A percentile compares a stretch with the other conserved stretches of the same genome.
Evolutionary conservation across 92 coral and sea anemone species (phyloP).

Genomic region (Porites cylindrica): DNA sequence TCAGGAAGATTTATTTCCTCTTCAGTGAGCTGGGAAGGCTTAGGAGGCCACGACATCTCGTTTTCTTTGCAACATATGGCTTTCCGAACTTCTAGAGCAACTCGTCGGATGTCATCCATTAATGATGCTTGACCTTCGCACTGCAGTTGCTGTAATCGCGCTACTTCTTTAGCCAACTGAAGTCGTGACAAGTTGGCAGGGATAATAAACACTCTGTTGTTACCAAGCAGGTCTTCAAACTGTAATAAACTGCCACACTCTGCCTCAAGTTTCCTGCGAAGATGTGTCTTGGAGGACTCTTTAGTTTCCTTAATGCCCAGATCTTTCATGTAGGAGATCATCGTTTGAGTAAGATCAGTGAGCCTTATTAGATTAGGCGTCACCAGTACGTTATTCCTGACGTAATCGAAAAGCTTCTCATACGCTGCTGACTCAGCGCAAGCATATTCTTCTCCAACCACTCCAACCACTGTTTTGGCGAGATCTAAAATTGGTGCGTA

Average conservation of each 20-base stretch:
- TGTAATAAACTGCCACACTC: constrained; percentile 5
- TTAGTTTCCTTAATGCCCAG: no score
- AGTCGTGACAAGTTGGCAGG: constrained; percentile 40
- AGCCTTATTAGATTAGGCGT: no score
- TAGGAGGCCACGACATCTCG: constrained; percentile 16
- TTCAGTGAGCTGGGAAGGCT: neutral
- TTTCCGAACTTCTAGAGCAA: constrained; percentile 43
- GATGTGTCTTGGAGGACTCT: no score
- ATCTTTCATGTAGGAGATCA: no score
- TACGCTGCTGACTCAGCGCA: no score
- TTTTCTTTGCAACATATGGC: constrained; percentile 15
- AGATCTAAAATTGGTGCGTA: no score
- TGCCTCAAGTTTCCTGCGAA: no score
- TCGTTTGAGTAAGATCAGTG: no score
- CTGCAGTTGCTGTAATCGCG: neutral
- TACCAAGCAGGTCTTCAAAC: constrained; percentile 63
- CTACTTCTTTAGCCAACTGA: constrained; percentile 48
- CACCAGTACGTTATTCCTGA: no score
- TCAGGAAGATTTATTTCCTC: neutral
- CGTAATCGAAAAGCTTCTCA: no score
- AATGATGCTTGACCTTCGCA: neutral
- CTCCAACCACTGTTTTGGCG: no score
- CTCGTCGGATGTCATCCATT: constrained; percentile 29
- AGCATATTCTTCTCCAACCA: no score
- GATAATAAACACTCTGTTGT: constrained; percentile 60